Evolutionary conservation across 23 tunicate species (phyloP).

Genomic region (Trididemnum clinides): DNA sequence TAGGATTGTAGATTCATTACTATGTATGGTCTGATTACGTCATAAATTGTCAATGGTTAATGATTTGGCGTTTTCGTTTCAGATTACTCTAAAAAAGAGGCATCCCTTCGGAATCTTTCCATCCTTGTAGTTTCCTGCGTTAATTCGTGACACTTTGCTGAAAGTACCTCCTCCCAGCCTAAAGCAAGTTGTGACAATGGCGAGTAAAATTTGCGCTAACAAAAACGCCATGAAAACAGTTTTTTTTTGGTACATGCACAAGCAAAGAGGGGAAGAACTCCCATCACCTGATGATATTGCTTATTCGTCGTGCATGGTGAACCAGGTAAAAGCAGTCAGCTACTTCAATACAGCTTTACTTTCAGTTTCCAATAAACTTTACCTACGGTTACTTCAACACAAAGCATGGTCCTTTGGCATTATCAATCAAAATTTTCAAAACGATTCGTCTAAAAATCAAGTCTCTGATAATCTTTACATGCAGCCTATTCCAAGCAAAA

Average conservation of each 20-base stretch:
- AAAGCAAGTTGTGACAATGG: constrained; percentile 77
- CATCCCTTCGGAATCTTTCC: constrained; percentile 86
- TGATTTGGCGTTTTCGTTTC: neutral
- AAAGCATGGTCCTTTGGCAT: too few species aligned
- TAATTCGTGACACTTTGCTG: constrained; percentile 51
- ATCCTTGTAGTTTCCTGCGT: constrained; percentile 48
- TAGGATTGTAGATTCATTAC: too few species aligned
- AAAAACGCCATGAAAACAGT: constrained; percentile 87
- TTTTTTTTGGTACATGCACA: constrained; percentile 72
- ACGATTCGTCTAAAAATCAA: too few species aligned
- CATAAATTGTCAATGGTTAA: too few species aligned
- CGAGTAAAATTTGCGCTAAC: constrained; percentile 88
- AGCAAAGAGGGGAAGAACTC: constrained; percentile 47
- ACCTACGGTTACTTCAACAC: too few species aligned
- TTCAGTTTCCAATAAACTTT: too few species aligned
- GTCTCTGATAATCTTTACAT: too few species aligned
- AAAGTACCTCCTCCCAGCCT: constrained; percentile 73
- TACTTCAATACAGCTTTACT: too few species aligned
- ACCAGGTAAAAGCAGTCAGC: constrained; percentile 48
- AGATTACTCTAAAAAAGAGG: constrained; percentile 61
- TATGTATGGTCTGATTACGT: too few species aligned
- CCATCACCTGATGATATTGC: constrained; percentile 44
- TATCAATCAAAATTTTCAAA: too few species aligned
- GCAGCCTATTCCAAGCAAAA: too few species aligned
- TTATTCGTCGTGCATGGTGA: constrained; percentile 57